Evolutionary conservation across 2,113 vertebrate genomes (phyloP), one percentile per base, ranked within the genome.

Genomic region (Miniopterus natalensis): DNA sequence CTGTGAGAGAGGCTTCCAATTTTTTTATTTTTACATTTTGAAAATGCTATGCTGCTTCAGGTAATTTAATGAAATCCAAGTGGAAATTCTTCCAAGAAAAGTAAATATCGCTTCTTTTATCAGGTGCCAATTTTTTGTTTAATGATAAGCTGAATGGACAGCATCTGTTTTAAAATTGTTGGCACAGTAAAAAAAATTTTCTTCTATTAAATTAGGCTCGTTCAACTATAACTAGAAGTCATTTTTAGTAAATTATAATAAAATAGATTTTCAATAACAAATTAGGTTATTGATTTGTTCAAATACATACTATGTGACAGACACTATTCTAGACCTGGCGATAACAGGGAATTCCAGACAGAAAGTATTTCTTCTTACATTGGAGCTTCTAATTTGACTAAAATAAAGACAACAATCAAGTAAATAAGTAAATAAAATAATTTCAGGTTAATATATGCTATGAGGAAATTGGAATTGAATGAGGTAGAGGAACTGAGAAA

Each of bases 51-150:
- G 45, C 4, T 71, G 14, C n/a, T 95, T 93, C 53, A 91, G 29
- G 53, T 96, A 71, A 86, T 93, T 95, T 29, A 93, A 11, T 94
- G 49, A 59, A n/a, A 84, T 88, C n/a, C 36, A 89, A 80, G 42
- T 63, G 11, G 3, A 96, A 94, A 78, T 84, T 23, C 36, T 92
- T 93, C 59, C 59, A 93, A 81, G 31, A 45, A 88, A 45, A 86
- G 63, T 83, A 83, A 95, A 84, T 79, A 49, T 49, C 91, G 31
- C 53, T 96, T 85, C 53, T 88, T 93, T 94, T 66, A 92, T 42
- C 73, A 96, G 47, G 14, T 68, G 25, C 12, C 47, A 57, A 23
- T 18, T 45, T 88, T 96, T 81, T 70, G 10, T 90, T 88, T 86
- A 84, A 75, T 40, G n/a, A 71, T 65, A 96, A 95, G 12, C 40